Evolutionary conservation across 2,888 invertebrate species (phyloP), one percentile per base, ranked within the genome.

Genomic region (Trisateles emortualis): DNA sequence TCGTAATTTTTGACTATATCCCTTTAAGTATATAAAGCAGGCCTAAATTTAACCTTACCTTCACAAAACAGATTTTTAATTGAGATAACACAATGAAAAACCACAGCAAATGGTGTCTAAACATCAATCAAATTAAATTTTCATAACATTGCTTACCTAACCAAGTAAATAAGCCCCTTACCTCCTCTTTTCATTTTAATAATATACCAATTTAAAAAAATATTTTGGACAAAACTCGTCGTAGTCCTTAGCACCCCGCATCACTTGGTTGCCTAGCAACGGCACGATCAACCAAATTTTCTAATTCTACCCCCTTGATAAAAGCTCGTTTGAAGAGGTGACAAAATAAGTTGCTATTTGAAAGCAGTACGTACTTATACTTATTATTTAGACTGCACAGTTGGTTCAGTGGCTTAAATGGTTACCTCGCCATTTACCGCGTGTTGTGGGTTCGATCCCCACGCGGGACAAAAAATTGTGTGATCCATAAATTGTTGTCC

Each of bases 261-360:
- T 54, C 39, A 51, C 57, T 5, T 56, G 58, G 89, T 90, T 84
- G 81, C 89, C 68, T 72, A 61, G 90, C 79, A 78, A 90, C 88
- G 79, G 84, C 90, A 90, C 87, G 90, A 66, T 67, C 72, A 52
- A 69, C 49, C 53, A 73, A 79, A 74, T 74, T 75, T 53, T 69
- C 76, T 78, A 79, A 85, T 82, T 80, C 79, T 75, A 85, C 83
- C 86, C 86, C 76, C 79, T 83, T 67, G 56, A 42, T 51, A 60
- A 57, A 39, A 66, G 74, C 72, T 71, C 41, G 51, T 46, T 45
- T 40, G 52, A 68, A 54, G 48, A 49, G 46, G n/a, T 26, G 36
- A 16, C 36, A 41, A 71, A n/a, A 52, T 53, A 38, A 33, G 36
- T 35, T 22, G 26, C 3, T 8, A 8, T 32, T 11, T 32, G 3